phyloP scores from a whole-genome alignment of 2,888 invertebrate species.

The Lamellibrachia columna region DNA sequence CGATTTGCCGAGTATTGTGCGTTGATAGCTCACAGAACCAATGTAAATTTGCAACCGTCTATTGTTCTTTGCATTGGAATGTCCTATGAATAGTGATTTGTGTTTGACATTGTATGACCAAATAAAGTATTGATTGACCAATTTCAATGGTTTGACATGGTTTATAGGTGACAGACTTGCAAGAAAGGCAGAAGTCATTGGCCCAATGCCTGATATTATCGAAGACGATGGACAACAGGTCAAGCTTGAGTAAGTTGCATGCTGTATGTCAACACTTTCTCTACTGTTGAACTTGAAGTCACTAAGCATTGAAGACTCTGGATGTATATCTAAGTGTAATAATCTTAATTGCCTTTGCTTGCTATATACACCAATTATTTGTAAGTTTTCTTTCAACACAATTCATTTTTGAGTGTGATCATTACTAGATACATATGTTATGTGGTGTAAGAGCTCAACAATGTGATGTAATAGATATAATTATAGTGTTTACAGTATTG shows the following conservation, averaged over 20 bases:
- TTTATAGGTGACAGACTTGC: constrained; percentile 20
- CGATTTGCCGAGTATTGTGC: too few species aligned
- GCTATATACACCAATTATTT: not conserved
- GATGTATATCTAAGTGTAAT: not conserved
- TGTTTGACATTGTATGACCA: too few species aligned
- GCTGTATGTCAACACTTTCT: not conserved
- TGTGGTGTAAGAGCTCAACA: too few species aligned
- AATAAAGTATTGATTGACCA: not conserved
- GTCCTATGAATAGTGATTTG: too few species aligned
- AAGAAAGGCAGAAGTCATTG: constrained; percentile 42
- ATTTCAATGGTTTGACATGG: constrained; percentile 6
- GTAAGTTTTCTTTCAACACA: too few species aligned
- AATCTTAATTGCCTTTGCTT: not conserved
- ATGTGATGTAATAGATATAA: too few species aligned
- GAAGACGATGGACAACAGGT: constrained; percentile 45
- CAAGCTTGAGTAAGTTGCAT: constrained; percentile 43
- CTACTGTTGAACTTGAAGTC: not conserved
- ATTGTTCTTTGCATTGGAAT: too few species aligned
- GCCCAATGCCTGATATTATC: constrained; percentile 37
- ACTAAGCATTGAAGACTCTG: not conserved
- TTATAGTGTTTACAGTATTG: too few species aligned
- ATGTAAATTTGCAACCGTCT: too few species aligned
- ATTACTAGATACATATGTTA: too few species aligned
- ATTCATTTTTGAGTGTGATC: too few species aligned
- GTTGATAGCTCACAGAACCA: too few species aligned